A percentile compares a stretch with the other conserved stretches of the same genome.
phyloP scores from a whole-genome alignment of 2,888 invertebrate species.

The Sepioteuthis lessoniana region DNA sequence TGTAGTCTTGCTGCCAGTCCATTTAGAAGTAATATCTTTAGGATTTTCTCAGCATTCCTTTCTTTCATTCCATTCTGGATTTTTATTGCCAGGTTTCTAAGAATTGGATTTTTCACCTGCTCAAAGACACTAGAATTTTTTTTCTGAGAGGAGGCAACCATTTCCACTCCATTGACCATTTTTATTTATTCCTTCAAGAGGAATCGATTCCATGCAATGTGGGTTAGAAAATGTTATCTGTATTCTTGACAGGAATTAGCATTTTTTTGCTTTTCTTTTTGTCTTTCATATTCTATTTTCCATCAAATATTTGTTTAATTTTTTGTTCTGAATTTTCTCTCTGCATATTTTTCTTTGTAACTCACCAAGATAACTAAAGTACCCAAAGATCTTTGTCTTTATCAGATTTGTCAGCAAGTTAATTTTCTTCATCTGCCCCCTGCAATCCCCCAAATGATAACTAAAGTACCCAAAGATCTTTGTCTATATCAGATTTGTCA shows the following conservation, averaged over 20 bases:
- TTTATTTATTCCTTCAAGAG: neutral
- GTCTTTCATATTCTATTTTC: too few species aligned
- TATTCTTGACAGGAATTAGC: neutral
- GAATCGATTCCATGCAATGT: neutral
- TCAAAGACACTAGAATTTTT: neutral
- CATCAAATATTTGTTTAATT: too few species aligned
- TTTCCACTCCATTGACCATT: neutral
- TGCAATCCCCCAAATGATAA: too few species aligned
- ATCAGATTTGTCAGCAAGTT: too few species aligned
- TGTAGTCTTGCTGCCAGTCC: neutral
- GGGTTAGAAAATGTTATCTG: neutral
- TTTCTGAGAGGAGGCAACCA: neutral
- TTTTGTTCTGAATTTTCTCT: neutral
- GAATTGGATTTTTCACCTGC: neutral
- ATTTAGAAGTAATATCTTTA: neutral
- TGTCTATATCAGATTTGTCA: too few species aligned
- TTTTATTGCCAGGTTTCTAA: constrained; percentile 18
- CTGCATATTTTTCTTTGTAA: too few species aligned
- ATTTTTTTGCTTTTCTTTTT: neutral
- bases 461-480: too few species aligned
- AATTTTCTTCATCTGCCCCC: too few species aligned
- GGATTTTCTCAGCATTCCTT: neutral
- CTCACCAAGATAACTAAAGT: too few species aligned
- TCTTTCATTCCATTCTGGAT: neutral
- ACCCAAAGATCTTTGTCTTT: too few species aligned